Conservation (phyloP, 1,140 invertebrate genomes). For the Drosophila lini region DNA sequence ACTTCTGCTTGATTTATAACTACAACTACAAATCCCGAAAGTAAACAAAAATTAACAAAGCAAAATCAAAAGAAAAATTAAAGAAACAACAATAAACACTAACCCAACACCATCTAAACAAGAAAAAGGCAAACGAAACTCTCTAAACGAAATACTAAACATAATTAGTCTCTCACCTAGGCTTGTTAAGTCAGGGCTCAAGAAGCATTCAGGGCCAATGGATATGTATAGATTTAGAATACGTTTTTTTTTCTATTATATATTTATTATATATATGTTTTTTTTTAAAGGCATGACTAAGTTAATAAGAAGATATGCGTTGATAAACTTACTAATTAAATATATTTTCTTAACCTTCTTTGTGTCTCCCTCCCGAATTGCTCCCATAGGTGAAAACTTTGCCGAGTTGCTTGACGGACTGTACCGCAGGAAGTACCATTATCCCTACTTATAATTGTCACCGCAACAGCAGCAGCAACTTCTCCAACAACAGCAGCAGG, state of each 20-base stretch:
- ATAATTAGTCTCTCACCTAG: conserved; percentile 38
- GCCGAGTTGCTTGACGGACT: conserved; percentile 80
- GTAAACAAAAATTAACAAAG: conserved; percentile 38
- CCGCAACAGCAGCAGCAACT: conserved; percentile 78
- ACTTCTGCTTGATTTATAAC: conserved; percentile 51
- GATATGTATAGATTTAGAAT: conserved; percentile 16
- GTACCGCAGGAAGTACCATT: conserved; percentile 83
- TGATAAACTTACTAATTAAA: conserved; percentile 50
- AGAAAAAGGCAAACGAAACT: conserved; percentile 34
- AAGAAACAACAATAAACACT: conserved; percentile 42
- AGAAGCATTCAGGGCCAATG: conserved; percentile 7
- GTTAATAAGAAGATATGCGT: background rate
- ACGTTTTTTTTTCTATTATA: conserved; percentile 25
- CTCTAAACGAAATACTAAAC: conserved; percentile 37
- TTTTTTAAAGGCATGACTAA: conserved; percentile 53
- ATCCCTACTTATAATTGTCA: conserved; percentile 84
- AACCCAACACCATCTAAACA: conserved; percentile 37
- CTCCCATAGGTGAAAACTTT: conserved; percentile 73
- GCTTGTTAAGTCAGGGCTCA: conserved; percentile 43
- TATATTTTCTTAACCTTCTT: conserved; percentile 21
- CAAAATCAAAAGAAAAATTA: conserved; percentile 27
- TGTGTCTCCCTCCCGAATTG: conserved; percentile 14
- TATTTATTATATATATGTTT: conserved; percentile 27
- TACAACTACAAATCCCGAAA: conserved; percentile 36
- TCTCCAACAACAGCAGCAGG: conserved; percentile 68